Percentiles rank a stretch among this genome's conserved stretches.
phyloP scores from a whole-genome alignment of 1,140 invertebrate species.

The Tetraneura akinire region DNA sequence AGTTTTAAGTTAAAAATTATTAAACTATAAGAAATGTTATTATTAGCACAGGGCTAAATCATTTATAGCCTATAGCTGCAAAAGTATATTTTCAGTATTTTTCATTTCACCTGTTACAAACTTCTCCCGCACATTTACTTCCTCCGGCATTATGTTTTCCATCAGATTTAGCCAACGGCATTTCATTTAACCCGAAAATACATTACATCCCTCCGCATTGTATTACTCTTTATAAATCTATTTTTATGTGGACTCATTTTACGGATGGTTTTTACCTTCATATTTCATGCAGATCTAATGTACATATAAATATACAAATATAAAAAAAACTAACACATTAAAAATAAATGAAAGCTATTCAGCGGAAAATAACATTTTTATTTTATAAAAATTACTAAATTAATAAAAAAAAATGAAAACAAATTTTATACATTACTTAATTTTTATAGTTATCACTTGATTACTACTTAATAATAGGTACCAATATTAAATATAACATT shows the following conservation, averaged over 20 bases:
- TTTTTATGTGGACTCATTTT: slow-evolving; percentile 38
- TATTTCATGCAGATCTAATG: slow-evolving; percentile 26
- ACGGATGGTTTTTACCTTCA: slow-evolving; percentile 29
- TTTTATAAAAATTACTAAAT: not conserved
- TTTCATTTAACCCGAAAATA: slow-evolving; percentile 40
- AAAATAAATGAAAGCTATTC: not conserved
- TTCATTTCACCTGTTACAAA: slow-evolving; percentile 43
- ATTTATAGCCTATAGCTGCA: slow-evolving; percentile 15
- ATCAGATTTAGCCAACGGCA: slow-evolving; percentile 39
- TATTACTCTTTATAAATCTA: slow-evolving; percentile 44
- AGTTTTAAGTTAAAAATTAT: not conserved
- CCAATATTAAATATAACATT: no score
- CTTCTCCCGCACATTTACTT: not conserved
- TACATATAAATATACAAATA: slow-evolving; percentile 30
- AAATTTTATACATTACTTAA: not conserved
- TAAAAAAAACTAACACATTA: slow-evolving; percentile 1
- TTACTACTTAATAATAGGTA: no score
- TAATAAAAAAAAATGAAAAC: not conserved
- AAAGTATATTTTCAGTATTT: slow-evolving; percentile 40
- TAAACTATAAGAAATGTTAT: not conserved
- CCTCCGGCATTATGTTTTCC: slow-evolving; percentile 40
- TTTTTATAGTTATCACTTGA: not conserved
- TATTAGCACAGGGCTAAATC: slow-evolving; percentile 6
- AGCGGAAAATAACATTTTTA: not conserved
- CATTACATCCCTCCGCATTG: slow-evolving; percentile 30